These are phyloP conservation scores for Calypte anna DNA, from an alignment of 2,113 vertebrate species.

Conservation along the genomic window DNA sequence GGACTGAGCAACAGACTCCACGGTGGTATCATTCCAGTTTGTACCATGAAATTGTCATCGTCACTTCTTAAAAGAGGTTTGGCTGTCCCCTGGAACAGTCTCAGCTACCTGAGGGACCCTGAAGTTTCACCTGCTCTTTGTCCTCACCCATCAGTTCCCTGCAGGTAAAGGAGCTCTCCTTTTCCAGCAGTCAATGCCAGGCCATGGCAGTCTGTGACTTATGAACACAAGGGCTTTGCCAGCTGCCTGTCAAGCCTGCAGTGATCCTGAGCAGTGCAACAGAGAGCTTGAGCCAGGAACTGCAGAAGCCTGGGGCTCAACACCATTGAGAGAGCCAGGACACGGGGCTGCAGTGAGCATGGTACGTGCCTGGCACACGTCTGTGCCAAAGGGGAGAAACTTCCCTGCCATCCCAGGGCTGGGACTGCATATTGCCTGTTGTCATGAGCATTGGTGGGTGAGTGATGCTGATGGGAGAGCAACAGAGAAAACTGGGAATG, in stretches of 20 bases:
- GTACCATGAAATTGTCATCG: background rate
- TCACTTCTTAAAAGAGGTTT: background rate
- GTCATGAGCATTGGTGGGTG: background rate
- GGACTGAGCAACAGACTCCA: background rate
- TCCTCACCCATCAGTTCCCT: background rate
- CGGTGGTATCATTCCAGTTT: background rate
- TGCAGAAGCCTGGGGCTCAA: background rate
- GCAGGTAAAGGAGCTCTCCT: background rate
- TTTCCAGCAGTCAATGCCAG: background rate
- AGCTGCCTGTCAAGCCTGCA: background rate
- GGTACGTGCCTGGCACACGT: background rate
- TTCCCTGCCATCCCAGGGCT: background rate
- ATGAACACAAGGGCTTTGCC: background rate
- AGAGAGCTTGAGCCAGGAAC: background rate
- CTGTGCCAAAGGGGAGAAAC: too few relatives aligned
- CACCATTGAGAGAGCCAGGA: background rate
- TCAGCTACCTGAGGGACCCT: background rate
- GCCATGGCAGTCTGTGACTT: background rate
- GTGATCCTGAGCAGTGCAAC: background rate
- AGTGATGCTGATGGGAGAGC: background rate
- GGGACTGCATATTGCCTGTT: background rate
- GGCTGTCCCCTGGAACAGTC: background rate
- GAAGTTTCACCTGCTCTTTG: background rate
- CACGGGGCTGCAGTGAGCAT: rapidly evolving
- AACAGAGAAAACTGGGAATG: background rate